Evolutionary conservation across 1,140 invertebrate species (phyloP).

Genomic region (Portunus trituberculatus): DNA sequence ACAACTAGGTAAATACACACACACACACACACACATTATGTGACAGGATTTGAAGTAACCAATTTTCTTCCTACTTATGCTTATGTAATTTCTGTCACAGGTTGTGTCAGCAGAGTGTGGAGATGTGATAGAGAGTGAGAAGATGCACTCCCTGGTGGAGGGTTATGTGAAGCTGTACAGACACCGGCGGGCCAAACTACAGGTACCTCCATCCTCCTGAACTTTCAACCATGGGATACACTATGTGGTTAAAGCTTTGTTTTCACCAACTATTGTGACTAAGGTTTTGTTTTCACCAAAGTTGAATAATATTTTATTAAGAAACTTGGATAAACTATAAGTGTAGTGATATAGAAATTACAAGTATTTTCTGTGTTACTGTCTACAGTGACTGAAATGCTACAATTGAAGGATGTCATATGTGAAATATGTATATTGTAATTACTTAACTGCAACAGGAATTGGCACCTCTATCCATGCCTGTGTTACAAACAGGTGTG

Average conservation of each 20-base stretch:
- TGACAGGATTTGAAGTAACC: too few relatives aligned
- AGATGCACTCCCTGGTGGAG: slow-evolving; percentile 67
- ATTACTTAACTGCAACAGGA: too few relatives aligned
- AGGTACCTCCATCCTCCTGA: background rate
- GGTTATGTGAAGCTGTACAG: slow-evolving; percentile 65
- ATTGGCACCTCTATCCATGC: too few relatives aligned
- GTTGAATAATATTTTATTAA: background rate
- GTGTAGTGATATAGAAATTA: background rate
- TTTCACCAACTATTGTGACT: too few relatives aligned
- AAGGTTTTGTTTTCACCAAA: background rate
- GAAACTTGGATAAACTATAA: background rate
- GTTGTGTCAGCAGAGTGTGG: slow-evolving; percentile 70
- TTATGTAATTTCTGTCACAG: background rate
- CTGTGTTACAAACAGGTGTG: too few relatives aligned
- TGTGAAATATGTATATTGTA: background rate
- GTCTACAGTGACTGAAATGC: background rate
- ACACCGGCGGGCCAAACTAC: slow-evolving; percentile 49
- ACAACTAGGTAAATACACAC: too few relatives aligned
- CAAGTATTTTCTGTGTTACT: background rate
- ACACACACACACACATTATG: too few relatives aligned
- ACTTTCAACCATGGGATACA: too few relatives aligned
- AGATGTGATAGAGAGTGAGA: slow-evolving; percentile 65
- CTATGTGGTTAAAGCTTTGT: too few relatives aligned
- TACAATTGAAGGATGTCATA: background rate
- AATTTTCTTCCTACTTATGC: too few relatives aligned